Evolutionary conservation across 1,140 invertebrate species (phyloP).

Genomic region (Hylaeus anthracinus): DNA sequence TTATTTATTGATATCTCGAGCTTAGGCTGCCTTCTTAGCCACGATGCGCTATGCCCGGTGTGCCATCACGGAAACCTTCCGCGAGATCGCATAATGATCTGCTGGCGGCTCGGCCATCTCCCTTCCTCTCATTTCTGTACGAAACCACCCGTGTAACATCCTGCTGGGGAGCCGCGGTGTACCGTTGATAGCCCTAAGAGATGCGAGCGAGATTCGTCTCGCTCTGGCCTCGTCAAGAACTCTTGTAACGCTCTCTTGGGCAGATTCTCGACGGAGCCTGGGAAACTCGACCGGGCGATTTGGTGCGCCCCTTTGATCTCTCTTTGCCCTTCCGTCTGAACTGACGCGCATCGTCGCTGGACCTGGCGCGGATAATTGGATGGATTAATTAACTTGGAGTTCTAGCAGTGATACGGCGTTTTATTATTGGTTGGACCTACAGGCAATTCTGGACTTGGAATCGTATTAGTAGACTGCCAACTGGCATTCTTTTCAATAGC

Average conservation of each 20-base stretch:
- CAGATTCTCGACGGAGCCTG: conserved; percentile 2
- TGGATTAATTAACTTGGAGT: neutral
- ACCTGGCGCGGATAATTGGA: too few relatives aligned
- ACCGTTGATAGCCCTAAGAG: conserved; percentile 62
- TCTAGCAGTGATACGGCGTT: too few relatives aligned
- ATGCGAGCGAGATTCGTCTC: conserved; percentile 54
- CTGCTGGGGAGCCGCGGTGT: conserved; percentile 47
- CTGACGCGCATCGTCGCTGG: too few relatives aligned
- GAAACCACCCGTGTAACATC: conserved; percentile 57
- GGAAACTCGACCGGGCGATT: conserved; percentile 5
- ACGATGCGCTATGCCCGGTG: conserved; percentile 55
- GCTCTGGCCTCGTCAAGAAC: neutral
- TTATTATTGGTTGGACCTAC: too few relatives aligned
- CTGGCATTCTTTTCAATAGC: too few relatives aligned
- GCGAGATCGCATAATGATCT: conserved; percentile 56
- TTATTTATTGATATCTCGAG: conserved; percentile 75
- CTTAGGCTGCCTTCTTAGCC: conserved; percentile 50
- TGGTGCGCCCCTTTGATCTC: neutral
- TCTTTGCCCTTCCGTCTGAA: neutral
- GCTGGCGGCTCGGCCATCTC: conserved; percentile 23
- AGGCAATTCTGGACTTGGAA: too few relatives aligned
- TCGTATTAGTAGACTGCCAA: too few relatives aligned
- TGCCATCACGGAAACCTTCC: conserved; percentile 63
- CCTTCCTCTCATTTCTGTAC: conserved; percentile 26
- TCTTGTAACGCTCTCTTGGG: conserved; percentile 2